These are phyloP conservation scores for Drosophila ironensis DNA, from an alignment of 1,140 invertebrate species.

Conservation along the genomic window DNA sequence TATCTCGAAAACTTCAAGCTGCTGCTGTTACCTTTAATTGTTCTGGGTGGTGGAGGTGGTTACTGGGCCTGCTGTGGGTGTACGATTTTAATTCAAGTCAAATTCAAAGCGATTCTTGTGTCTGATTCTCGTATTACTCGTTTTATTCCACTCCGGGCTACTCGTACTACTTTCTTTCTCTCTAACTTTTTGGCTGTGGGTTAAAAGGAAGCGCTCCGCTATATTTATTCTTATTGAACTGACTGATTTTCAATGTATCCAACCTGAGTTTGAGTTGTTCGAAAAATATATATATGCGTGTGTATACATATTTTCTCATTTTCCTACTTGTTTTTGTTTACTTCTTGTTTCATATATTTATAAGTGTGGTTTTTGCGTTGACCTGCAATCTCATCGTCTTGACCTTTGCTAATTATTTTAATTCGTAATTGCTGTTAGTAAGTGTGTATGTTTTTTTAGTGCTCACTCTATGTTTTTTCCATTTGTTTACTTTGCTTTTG, in stretches of 20 bases:
- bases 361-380: conserved; percentile 30
- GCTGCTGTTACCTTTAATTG: conserved; percentile 20
- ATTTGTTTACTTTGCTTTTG: conserved; percentile 42
- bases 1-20: conserved; percentile 44
- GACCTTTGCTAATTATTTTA: conserved; percentile 39
- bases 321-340: conserved; percentile 12
- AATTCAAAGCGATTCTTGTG: conserved; percentile 30
- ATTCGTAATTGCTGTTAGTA: conserved; percentile 56
- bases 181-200: conserved; percentile 67
- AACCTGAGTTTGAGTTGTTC: conserved; percentile 80
- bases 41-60: too few relatives aligned
- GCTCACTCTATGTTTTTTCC: conserved; percentile 75
- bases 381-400: conserved; percentile 20
- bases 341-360: conserved; percentile 39
- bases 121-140: too few relatives aligned
- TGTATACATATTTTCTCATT: conserved; percentile 32
- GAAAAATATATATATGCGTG: conserved; percentile 70
- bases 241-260: conserved; percentile 78
- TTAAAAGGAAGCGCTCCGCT: conserved; percentile 78
- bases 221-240: conserved; percentile 73
- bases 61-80: conserved; percentile 62
- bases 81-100: conserved; percentile 51
- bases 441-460: conserved; percentile 61
- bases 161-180: conserved; percentile 7
- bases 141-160: neutral